Evolutionary conservation across 2,113 vertebrate species (phyloP).

Genomic region (Cyanoliseus patagonus): DNA sequence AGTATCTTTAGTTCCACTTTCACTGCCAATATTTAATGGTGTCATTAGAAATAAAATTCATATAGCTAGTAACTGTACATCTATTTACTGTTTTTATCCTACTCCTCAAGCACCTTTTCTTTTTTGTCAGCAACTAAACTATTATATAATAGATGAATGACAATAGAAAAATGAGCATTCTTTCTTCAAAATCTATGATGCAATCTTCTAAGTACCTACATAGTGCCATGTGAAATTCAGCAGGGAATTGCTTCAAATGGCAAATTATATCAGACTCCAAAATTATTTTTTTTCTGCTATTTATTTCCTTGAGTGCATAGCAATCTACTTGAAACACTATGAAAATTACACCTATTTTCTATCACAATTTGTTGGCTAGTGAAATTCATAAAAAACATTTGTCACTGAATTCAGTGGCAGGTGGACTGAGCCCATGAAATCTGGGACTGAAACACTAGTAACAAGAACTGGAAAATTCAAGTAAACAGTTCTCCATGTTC

Average conservation of each 20-base stretch:
- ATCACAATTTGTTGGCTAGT: neutral
- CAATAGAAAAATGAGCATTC: constrained; percentile 2
- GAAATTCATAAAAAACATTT: neutral
- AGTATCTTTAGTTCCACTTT: neutral
- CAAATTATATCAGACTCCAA: neutral
- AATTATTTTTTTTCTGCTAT: neutral
- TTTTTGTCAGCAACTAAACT: neutral
- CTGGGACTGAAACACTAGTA: neutral
- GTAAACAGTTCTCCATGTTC: neutral
- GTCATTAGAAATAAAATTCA: neutral
- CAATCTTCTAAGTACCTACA: constrained; percentile 30
- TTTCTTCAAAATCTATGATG: constrained; percentile 37
- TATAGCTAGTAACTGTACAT: neutral
- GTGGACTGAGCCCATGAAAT: neutral
- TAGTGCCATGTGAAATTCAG: neutral
- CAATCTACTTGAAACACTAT: neutral
- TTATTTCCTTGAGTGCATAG: constrained; percentile 12
- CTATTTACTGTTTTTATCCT: neutral
- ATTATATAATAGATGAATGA: constrained; percentile 7
- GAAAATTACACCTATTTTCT: neutral
- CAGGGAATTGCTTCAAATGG: neutral
- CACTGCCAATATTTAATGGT: neutral
- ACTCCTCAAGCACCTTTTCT: neutral
- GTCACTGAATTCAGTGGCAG: neutral
- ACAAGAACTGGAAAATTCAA: neutral